Base-by-base conservation (phyloP, 2,888 invertebrate genomes). In the Metalampra italica region DNA sequence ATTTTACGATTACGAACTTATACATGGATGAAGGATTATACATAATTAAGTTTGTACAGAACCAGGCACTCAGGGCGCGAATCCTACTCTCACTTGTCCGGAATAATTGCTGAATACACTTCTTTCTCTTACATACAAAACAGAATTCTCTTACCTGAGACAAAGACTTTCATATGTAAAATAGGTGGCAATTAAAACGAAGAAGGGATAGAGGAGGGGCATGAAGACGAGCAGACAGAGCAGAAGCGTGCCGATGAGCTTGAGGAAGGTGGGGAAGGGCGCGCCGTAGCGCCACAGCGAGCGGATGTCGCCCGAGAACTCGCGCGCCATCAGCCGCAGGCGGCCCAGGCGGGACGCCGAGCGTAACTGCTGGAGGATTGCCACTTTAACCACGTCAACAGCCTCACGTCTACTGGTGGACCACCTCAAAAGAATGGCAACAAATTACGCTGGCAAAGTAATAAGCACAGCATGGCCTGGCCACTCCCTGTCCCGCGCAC, bases 231-330 rank as follows among this genome's bases (percentile, higher is more conserved):
- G 55, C 37, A 87, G 66, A 52, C 82, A 82, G 9, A 90, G 71
- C n/a, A 85, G 49, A 37, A 87, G 53, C 7, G 88, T 80, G 53
- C 78, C 85, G 46, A 89, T 77, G 37, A 89, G 73, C 54, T 90
- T 90, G 47, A 90, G 78, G 64, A 90, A 84, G 34, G 90, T 89
- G 11, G 90, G 90, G 65, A 90, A 88, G 0, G 89, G 85, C 9
- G 89, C 84, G 13, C 89, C 87, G 55, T 89, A 83, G 43, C 75
- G 78, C 90, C 90, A 90, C 36, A 90, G 64, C 0, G 82, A 63
- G 43, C 64, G 65, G 7, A 90, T 74, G 57, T 90, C 90, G 36
- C 68, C 55, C 5, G 66, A 66, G 54, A 89, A 90, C 60, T 86
- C 83, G 7, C 78, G 71, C 29, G 71, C 60, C 11, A 83, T 55